phyloP scores from a whole-genome alignment of 2,113 vertebrate species.

The Ciconia boyciana region DNA sequence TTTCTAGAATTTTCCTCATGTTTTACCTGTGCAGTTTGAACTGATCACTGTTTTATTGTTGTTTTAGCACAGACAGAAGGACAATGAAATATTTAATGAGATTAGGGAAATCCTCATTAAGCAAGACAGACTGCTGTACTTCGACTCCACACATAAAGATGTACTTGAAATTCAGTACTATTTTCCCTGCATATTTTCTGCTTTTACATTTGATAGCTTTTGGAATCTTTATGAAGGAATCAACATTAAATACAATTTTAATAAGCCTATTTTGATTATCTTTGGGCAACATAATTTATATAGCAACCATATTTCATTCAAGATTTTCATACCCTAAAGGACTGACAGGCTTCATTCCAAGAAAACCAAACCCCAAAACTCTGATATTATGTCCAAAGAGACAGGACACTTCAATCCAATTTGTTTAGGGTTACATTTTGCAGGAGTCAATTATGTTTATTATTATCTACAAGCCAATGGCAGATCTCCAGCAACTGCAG shows the following conservation, averaged over 20 bases:
- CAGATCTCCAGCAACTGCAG: neutral
- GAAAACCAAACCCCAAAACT: neutral
- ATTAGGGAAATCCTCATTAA: neutral
- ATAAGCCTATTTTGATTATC: neutral
- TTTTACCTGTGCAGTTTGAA: neutral
- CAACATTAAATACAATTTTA: neutral
- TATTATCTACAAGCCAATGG: neutral
- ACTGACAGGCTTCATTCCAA: neutral
- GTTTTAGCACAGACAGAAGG: neutral
- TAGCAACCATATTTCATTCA: neutral
- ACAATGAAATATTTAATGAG: neutral
- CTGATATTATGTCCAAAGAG: neutral
- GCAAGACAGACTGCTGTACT: neutral
- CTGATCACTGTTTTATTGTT: neutral
- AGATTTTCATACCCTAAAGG: neutral
- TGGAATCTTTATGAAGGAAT: neutral
- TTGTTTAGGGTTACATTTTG: neutral
- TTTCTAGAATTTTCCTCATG: neutral
- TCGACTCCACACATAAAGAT: neutral
- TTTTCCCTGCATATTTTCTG: neutral
- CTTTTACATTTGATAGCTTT: neutral
- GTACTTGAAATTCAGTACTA: neutral
- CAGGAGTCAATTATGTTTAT: neutral
- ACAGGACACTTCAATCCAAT: neutral
- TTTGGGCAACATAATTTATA: neutral